Evolutionary conservation across 1,140 invertebrate genomes (phyloP).

Genomic region (Streblospio benedicti): DNA sequence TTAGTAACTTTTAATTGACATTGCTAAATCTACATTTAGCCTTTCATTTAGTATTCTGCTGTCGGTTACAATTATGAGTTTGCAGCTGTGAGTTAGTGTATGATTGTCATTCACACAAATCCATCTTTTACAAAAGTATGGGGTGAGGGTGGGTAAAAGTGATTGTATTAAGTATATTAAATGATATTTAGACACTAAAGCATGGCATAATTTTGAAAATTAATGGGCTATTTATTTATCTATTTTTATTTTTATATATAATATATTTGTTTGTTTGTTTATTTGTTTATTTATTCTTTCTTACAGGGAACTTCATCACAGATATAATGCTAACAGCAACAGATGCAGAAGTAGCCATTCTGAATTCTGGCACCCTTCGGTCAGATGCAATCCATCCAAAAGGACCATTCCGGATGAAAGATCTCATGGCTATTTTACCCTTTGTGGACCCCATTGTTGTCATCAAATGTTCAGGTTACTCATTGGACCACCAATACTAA

Average conservation of each 20-base stretch:
- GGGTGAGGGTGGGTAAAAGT: too few species aligned
- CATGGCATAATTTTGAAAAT: slow-evolving; percentile 8
- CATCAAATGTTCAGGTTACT: slow-evolving; percentile 49
- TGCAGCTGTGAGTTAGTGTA: too few species aligned
- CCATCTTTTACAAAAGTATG: too few species aligned
- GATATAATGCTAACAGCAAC: slow-evolving; percentile 76
- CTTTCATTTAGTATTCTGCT: too few species aligned
- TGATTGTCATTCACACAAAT: too few species aligned
- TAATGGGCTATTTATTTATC: background rate
- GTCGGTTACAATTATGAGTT: too few species aligned
- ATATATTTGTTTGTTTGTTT: background rate
- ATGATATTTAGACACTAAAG: too few species aligned
- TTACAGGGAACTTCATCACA: slow-evolving; percentile 73
- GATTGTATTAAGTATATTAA: too few species aligned
- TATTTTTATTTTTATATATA: background rate
- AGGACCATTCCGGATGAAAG: slow-evolving; percentile 71
- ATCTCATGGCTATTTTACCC: slow-evolving; percentile 72
- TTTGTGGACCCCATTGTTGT: slow-evolving; percentile 76
- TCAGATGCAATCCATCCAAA: slow-evolving; percentile 64
- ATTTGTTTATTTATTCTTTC: slow-evolving; percentile 5
- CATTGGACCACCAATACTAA: background rate
- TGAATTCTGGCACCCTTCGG: slow-evolving; percentile 79
- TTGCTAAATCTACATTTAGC: too few species aligned
- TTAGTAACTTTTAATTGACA: too few species aligned
- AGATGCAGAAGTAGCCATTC: slow-evolving; percentile 69